Evolutionary conservation across 2,113 vertebrate genomes (phyloP).

Genomic region (Trachemys scripta): DNA sequence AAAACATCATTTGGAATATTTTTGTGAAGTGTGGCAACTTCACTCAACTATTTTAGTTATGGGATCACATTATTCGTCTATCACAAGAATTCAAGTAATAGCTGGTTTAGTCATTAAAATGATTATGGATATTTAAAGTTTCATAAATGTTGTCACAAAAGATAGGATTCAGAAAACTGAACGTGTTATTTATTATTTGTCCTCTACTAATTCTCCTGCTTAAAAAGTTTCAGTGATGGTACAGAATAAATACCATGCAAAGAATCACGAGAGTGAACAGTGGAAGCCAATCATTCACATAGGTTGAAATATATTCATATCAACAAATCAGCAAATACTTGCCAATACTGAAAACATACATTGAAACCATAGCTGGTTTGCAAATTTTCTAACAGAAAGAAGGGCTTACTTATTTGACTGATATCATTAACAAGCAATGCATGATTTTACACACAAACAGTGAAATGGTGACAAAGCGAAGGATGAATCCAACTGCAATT

Average conservation of each 20-base stretch:
- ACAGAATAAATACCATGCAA: background rate
- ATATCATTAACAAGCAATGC: background rate
- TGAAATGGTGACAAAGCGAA: background rate
- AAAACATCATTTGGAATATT: background rate
- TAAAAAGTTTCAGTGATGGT: background rate
- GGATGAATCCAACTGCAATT: background rate
- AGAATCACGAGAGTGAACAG: background rate
- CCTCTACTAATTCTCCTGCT: background rate
- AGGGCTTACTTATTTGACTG: background rate
- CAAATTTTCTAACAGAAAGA: background rate
- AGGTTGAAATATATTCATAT: background rate
- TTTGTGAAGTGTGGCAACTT: background rate
- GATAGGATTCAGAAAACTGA: background rate
- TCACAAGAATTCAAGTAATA: background rate
- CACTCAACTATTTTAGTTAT: too few relatives aligned
- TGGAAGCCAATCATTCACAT: background rate
- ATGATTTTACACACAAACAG: background rate
- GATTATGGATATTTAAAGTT: background rate
- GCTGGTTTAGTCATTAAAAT: background rate
- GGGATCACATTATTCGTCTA: background rate
- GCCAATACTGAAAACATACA: background rate
- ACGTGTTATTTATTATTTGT: background rate
- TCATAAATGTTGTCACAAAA: background rate
- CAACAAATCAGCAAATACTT: background rate
- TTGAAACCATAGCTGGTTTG: background rate